Conservation (phyloP, 2,113 vertebrate genomes). For the Mionectes macconnelli region DNA sequence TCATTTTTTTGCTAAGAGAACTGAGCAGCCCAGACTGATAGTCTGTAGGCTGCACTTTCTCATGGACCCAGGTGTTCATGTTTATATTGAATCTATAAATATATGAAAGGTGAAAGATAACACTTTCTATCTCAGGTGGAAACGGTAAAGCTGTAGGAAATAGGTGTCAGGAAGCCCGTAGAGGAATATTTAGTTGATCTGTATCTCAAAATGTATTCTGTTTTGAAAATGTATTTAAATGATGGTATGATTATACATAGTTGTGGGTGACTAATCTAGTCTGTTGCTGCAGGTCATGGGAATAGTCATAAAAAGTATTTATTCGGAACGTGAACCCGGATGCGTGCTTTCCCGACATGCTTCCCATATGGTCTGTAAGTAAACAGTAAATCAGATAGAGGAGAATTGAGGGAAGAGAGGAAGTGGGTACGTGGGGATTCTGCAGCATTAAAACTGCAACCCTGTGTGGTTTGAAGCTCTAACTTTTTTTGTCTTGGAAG, state of each 20-base stretch:
- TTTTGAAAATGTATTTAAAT: slow-evolving; percentile 58
- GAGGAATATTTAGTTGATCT: slow-evolving; percentile 30
- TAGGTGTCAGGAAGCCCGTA: not conserved
- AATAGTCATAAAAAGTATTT: slow-evolving; percentile 64
- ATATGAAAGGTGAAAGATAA: not conserved
- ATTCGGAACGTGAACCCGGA: slow-evolving; percentile 53
- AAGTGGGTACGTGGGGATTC: not conserved
- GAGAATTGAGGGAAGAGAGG: slow-evolving; percentile 19
- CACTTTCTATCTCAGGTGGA: not conserved
- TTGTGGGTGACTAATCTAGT: slow-evolving; percentile 60
- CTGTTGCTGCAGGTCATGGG: slow-evolving; percentile 65
- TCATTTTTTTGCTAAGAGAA: not conserved
- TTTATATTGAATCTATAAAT: not conserved
- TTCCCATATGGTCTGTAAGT: slow-evolving; percentile 53
- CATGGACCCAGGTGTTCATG: not conserved
- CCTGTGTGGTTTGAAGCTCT: not conserved
- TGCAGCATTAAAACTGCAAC: not conserved
- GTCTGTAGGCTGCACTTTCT: not conserved
- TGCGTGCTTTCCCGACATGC: not conserved
- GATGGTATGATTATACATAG: slow-evolving; percentile 40
- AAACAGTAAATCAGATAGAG: slow-evolving; percentile 47
- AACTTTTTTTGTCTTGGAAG: not conserved
- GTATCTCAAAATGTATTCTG: not conserved
- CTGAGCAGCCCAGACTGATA: not conserved
- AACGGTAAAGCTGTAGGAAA: slow-evolving; percentile 10